Conservation (phyloP, 2,888 invertebrate species). For the Patella caerulea region DNA sequence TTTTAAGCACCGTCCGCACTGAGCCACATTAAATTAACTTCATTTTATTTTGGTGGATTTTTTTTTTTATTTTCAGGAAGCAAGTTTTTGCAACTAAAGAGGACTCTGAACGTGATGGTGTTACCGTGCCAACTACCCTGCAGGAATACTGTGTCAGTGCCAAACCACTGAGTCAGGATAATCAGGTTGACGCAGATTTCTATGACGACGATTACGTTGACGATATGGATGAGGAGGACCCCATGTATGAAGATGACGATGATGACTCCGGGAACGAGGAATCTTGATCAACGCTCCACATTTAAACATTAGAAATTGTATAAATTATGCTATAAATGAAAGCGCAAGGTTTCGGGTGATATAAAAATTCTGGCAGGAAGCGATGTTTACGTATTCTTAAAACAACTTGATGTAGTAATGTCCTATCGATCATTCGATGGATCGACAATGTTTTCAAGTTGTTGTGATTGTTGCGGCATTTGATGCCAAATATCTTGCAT, state of each 20-base stretch:
- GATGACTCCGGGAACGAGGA: constrained; percentile 65
- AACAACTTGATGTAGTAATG: too few relatives aligned
- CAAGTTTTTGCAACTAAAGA: constrained; percentile 95
- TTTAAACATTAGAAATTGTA: constrained; percentile 17
- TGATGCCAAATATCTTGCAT: constrained; percentile 22
- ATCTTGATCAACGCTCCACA: constrained; percentile 48
- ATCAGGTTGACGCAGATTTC: constrained; percentile 60
- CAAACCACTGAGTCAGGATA: constrained; percentile 74
- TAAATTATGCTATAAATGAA: constrained; percentile 76
- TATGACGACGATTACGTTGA: constrained; percentile 62
- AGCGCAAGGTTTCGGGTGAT: constrained; percentile 92
- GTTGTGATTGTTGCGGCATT: constrained; percentile 55
- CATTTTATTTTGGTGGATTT: too few relatives aligned
- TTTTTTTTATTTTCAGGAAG: constrained; percentile 78
- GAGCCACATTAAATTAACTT: too few relatives aligned
- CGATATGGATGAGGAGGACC: constrained; percentile 58
- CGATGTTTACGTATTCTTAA: constrained; percentile 41
- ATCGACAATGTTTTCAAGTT: constrained; percentile 47
- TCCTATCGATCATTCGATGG: constrained; percentile 33
- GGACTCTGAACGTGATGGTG: constrained; percentile 96
- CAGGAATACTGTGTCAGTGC: constrained; percentile 98
- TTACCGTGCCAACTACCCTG: constrained; percentile 94
- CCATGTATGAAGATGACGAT: constrained; percentile 59
- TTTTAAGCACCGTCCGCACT: too few relatives aligned
- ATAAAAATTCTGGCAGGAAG: constrained; percentile 46